Evolutionary conservation across 2,113 vertebrate genomes (phyloP).

Genomic region (Oophaga pumilio): DNA sequence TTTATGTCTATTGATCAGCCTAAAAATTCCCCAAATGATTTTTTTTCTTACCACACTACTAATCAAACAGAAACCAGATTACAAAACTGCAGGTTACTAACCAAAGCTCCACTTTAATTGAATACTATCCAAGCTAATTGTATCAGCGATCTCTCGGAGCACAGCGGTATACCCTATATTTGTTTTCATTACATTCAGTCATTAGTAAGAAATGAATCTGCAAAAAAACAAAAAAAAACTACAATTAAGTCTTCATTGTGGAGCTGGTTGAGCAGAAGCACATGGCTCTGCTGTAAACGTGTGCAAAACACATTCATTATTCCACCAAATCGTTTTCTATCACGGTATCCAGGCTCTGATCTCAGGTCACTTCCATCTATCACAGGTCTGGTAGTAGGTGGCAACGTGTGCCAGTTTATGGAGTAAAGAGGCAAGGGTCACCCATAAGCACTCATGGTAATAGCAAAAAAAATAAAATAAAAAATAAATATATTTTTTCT

Average conservation of each 20-base stretch:
- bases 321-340: background rate
- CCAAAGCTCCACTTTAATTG: background rate
- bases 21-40: background rate
- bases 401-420: background rate
- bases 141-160: background rate
- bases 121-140: slow-evolving; percentile 31
- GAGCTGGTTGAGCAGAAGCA: background rate
- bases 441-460: no score
- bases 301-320: background rate
- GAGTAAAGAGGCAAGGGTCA: background rate
- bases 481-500: background rate
- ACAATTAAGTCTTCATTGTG: background rate
- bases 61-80: slow-evolving; percentile 2
- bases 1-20: background rate
- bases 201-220: slow-evolving; percentile 20
- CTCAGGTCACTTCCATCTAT: background rate
- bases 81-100: background rate
- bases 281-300: background rate
- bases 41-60: background rate
- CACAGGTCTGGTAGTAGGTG: background rate
- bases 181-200: slow-evolving; percentile 44
- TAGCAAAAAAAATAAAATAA: background rate
- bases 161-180: slow-evolving; percentile 2
- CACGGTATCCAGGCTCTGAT: background rate
- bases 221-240: background rate